Evolutionary conservation across 2,113 vertebrate species (phyloP).

Genomic region (Petromus typicus): DNA sequence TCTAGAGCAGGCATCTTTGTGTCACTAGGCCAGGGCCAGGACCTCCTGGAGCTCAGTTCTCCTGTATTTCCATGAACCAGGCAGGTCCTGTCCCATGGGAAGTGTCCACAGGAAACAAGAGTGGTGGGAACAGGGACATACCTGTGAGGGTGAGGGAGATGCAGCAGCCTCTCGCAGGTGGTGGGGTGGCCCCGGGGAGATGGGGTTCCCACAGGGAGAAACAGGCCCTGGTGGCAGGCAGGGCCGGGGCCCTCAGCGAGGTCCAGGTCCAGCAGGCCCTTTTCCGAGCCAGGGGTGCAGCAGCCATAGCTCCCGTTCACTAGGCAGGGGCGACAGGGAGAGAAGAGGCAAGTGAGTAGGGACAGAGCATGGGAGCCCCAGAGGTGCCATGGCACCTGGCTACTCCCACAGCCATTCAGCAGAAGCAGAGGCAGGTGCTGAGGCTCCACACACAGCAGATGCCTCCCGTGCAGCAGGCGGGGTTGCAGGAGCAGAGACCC

Average conservation of each 20-base stretch:
- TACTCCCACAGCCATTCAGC: neutral
- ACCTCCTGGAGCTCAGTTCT: conserved; percentile 92
- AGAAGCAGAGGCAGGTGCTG: neutral
- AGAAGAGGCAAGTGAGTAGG: conserved; percentile 38
- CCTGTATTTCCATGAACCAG: conserved; percentile 93
- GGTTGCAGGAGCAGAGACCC: neutral
- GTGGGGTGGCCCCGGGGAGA: conserved; percentile 49
- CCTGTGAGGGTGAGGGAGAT: conserved; percentile 76
- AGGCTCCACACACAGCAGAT: neutral
- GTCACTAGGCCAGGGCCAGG: conserved; percentile 90
- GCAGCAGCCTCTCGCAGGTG: conserved; percentile 75
- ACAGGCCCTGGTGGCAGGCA: conserved; percentile 71
- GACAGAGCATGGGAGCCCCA: neutral
- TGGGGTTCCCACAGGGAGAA: conserved; percentile 65
- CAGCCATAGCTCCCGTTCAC: conserved; percentile 75
- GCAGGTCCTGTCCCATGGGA: conserved; percentile 70
- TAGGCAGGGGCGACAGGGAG: conserved; percentile 56
- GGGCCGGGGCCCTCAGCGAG: conserved; percentile 68
- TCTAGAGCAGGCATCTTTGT: neutral
- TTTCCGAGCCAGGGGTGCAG: conserved; percentile 65
- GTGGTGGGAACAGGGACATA: neutral
- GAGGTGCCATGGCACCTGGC: neutral
- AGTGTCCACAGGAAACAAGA: neutral
- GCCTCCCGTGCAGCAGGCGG: neutral
- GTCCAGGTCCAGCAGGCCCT: conserved; percentile 78